Evolutionary conservation across 2,888 invertebrate genomes (phyloP).

Genomic region (Oscheius myriophilus): DNA sequence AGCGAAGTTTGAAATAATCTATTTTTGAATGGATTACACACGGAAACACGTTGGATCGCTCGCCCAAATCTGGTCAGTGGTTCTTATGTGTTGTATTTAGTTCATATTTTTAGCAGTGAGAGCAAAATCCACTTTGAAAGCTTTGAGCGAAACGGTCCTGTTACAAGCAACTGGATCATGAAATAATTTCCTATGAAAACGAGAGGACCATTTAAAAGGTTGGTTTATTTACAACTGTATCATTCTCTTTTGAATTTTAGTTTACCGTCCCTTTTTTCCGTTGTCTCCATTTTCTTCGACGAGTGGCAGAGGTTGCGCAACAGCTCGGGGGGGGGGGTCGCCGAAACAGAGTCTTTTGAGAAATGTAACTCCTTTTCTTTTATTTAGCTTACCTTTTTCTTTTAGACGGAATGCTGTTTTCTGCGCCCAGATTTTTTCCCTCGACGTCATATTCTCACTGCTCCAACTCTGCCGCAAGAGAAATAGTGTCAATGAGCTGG

Average conservation of each 20-base stretch:
- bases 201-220: conserved; percentile 12
- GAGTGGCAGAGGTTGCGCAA: too few species aligned
- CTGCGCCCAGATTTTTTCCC: conserved; percentile 8
- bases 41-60: conserved; percentile 14
- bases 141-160: not conserved
- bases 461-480: conserved; percentile 4
- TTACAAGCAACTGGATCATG: conserved; percentile 14
- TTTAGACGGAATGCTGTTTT: not conserved
- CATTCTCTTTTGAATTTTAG: not conserved
- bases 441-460: not conserved
- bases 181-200: not conserved
- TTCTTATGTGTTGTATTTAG: not conserved
- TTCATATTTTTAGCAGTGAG: not conserved
- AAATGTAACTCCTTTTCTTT: conserved; percentile 8
- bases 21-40: too few species aligned
- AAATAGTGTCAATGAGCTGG: not conserved
- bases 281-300: conserved; percentile 3
- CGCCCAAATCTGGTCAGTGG: conserved; percentile 6
- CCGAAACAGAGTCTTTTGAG: not conserved
- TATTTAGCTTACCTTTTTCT: not conserved
- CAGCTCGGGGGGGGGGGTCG: too few species aligned
- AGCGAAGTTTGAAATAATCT: too few species aligned
- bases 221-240: not conserved
- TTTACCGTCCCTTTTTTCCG: conserved; percentile 11
- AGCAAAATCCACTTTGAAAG: not conserved